Evolutionary conservation across 2,113 vertebrate species (phyloP), one percentile per base, ranked within the genome.

Genomic region (Corythaeola cristata): DNA sequence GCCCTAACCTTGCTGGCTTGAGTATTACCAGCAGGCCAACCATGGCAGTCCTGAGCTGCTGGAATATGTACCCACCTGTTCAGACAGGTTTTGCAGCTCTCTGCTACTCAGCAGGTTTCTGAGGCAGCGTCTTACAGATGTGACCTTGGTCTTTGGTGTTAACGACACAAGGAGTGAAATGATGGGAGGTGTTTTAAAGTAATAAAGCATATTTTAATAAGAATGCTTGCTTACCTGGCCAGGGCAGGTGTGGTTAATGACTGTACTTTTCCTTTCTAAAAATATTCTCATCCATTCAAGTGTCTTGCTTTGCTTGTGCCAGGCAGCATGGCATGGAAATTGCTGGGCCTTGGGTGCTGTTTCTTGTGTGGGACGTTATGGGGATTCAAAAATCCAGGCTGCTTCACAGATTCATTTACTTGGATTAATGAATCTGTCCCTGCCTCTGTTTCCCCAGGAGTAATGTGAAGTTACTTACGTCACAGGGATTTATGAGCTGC

Each of bases 361-460:
- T 94, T 80, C 72, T 83, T 44, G 39, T 93, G 56, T 72, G 89
- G 81, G 81, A 55, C 69, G 3, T 75, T 55, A 28, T 32, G 33
- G 22, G 41, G 63, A 88, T 74, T 91, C 67, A 69, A 37, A 72
- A 92, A 73, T 85, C 69, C 67, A 47, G 63, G 21, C 59, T 68
- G 52, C 79, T 77, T 85, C 78, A 73, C 30, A 27, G 60, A 68
- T 71, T 92, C 80, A 73, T 96, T 94, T 92, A 30, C 59, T 50
- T 86, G 68, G 59, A 91, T 86, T 94, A 93, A 93, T 95, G 89
- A 90, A 76, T 83, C 88, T 94, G 81, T 88, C 81, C 86, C 67
- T 90, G 92, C 93, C 95, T 95, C 93, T 86, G 76, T 96, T 97
- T 96, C 85, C 85, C 73, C 83, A 86, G 74, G 90, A 95, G 85